Conservation (phyloP, 2,797 vertebrate species). For the Clamator glandarius region DNA sequence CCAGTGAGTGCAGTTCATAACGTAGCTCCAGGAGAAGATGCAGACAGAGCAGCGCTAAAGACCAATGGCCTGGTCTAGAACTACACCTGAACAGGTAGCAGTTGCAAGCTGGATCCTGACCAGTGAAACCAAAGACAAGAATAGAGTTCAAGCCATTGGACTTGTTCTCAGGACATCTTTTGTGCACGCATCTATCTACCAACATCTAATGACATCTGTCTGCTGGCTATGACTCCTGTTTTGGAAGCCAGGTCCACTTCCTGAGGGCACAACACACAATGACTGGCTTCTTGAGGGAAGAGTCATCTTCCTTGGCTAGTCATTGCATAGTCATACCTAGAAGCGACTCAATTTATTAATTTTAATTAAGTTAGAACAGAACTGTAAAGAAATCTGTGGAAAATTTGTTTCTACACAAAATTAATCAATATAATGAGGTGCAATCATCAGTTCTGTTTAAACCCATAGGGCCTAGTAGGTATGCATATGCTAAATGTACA, state of each 20-base stretch:
- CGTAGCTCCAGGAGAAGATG: background rate
- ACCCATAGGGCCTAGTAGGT: background rate
- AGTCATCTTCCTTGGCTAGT: background rate
- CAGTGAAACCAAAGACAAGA: background rate
- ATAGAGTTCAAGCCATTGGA: background rate
- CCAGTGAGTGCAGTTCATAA: background rate
- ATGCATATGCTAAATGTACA: background rate
- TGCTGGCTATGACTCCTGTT: background rate
- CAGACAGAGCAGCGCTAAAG: background rate
- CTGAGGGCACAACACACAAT: background rate
- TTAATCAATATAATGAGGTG: slow-evolving; percentile 16
- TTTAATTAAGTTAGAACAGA: background rate
- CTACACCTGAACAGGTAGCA: background rate
- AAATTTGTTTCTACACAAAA: slow-evolving; percentile 8
- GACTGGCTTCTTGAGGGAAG: background rate
- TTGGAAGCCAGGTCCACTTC: background rate
- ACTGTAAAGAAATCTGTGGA: background rate
- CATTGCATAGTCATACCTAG: background rate
- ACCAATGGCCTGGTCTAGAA: background rate
- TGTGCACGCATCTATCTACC: background rate
- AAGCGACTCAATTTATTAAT: background rate
- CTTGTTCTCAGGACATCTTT: slow-evolving; percentile 16
- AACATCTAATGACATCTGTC: background rate
- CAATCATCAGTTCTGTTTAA: background rate
- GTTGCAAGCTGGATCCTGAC: background rate